Evolutionary conservation across 2,113 vertebrate genomes (phyloP).

Genomic region (Anhinga anhinga): DNA sequence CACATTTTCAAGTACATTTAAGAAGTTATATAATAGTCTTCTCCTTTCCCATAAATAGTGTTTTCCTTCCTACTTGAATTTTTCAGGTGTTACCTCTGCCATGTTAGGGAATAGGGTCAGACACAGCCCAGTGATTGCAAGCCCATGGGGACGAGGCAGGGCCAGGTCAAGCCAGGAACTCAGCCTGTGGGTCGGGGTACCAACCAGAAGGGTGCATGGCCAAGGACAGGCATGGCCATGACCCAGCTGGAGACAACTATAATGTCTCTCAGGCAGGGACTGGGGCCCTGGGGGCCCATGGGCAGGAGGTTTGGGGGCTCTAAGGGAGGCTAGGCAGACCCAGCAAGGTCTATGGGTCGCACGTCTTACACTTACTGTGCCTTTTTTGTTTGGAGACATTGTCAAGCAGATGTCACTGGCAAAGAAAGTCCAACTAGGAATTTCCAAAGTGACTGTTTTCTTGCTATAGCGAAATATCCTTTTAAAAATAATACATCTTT

Average conservation of each 20-base stretch:
- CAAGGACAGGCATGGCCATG: neutral
- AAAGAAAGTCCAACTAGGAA: neutral
- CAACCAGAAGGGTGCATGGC: neutral
- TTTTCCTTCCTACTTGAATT: neutral
- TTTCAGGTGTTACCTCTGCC: neutral
- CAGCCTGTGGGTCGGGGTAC: neutral
- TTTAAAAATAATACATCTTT: neutral
- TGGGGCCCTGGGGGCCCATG: too few species aligned
- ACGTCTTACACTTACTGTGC: neutral
- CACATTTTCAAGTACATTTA: neutral
- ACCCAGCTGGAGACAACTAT: neutral
- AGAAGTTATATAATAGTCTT: neutral
- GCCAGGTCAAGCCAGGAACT: neutral
- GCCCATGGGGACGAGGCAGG: accelerated
- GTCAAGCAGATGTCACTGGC: neutral
- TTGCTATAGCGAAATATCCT: neutral
- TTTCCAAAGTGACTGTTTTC: neutral
- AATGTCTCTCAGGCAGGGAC: neutral
- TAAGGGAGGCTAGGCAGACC: neutral
- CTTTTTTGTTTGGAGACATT: neutral
- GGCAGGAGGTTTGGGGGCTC: neutral
- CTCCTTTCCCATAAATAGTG: neutral
- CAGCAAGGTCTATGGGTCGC: neutral
- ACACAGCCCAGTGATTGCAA: neutral
- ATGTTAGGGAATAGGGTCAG: neutral